These are phyloP conservation scores for Metridium senile DNA, from an alignment of 92 coral and sea anemone genomes.

Conservation along the genomic window DNA sequence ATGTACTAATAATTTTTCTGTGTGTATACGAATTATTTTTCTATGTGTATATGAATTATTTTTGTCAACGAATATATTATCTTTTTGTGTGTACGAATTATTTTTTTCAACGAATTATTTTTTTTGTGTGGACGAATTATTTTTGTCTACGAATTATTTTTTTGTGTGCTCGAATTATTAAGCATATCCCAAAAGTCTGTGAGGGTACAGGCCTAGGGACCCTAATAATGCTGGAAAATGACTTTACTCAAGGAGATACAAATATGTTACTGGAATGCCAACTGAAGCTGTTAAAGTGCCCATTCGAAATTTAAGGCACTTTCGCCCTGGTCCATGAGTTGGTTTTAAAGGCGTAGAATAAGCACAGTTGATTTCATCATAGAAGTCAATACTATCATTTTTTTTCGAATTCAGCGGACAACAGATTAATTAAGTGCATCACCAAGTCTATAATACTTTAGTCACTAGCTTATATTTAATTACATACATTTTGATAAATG, in stretches of 20 bases:
- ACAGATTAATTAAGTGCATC: no score
- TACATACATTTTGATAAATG: no score
- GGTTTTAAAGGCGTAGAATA: constrained; percentile 5
- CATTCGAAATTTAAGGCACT: background rate
- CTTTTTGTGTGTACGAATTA: no score
- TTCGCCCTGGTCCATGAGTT: constrained; percentile 44
- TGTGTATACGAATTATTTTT: background rate
- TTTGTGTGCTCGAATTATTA: constrained; percentile 8
- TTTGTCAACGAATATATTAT: no score
- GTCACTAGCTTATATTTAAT: no score
- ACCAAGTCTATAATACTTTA: no score
- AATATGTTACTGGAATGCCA: background rate
- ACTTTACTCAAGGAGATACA: background rate
- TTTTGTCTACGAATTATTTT: background rate
- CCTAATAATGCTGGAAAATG: constrained; percentile 1
- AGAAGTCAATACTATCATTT: background rate
- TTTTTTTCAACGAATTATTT: background rate
- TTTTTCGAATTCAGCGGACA: background rate
- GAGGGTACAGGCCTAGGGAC: background rate
- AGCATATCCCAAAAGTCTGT: background rate
- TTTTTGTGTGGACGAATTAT: constrained; percentile 4
- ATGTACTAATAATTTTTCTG: background rate
- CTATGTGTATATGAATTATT: background rate
- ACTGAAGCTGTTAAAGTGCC: no score
- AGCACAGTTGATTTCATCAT: background rate